phyloP scores from a whole-genome alignment of 2,888 invertebrate species.

The Chloroclystis v-ata region DNA sequence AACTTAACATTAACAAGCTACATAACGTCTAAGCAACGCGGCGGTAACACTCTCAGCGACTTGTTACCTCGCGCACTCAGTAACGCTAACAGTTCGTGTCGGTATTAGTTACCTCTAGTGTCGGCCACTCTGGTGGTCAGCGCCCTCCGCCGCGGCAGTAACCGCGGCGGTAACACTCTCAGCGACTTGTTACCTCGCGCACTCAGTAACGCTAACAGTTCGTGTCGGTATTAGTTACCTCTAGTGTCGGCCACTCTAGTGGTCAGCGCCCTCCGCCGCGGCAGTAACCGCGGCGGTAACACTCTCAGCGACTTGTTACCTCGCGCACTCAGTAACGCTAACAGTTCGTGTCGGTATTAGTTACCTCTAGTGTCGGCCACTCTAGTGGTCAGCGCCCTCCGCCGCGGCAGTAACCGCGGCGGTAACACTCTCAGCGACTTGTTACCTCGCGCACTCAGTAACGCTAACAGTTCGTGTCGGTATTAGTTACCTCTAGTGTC shows the following conservation, averaged over 20 bases:
- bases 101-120: background rate
- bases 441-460: background rate
- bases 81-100: no score
- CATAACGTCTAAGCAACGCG: no score
- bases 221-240: slow-evolving; percentile 71
- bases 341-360: slow-evolving; percentile 82
- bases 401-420: no score
- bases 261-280: slow-evolving; percentile 93
- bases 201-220: no score
- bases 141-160: no score
- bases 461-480: no score
- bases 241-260: slow-evolving; percentile 97
- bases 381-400: no score
- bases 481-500: slow-evolving; percentile 84
- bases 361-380: no score
- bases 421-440: background rate
- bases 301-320: slow-evolving; percentile 90
- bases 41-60: background rate
- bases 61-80: no score
- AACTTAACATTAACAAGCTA: no score
- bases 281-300: slow-evolving; percentile 95
- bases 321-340: slow-evolving; percentile 62
- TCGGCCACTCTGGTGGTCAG: background rate
- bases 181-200: background rate
- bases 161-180: background rate